phyloP scores from a whole-genome alignment of 2,888 invertebrate species.

The Leptinotarsa rubiginosa region DNA sequence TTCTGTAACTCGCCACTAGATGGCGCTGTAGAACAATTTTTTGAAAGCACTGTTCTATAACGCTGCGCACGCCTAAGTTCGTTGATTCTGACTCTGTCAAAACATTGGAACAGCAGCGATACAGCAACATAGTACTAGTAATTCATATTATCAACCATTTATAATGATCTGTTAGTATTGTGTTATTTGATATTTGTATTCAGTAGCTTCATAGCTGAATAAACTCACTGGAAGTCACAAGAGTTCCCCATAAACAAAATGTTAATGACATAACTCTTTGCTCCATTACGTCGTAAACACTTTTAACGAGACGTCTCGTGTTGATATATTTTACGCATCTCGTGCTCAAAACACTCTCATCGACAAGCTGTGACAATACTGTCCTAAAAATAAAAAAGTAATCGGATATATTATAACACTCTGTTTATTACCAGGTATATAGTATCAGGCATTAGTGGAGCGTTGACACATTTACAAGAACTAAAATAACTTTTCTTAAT shows the following conservation, averaged over 20 bases:
- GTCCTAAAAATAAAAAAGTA: conserved; percentile 17
- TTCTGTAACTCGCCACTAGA: too few species aligned
- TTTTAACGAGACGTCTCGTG: not conserved
- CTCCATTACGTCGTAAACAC: not conserved
- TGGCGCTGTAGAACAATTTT: too few species aligned
- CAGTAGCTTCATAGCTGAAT: too few species aligned
- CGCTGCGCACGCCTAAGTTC: too few species aligned
- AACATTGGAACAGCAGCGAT: too few species aligned
- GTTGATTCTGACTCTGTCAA: too few species aligned
- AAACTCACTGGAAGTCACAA: too few species aligned
- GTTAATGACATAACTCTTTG: not conserved
- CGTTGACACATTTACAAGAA: conserved; percentile 26
- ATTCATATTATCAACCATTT: too few species aligned
- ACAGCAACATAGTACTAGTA: too few species aligned
- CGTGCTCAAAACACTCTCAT: not conserved
- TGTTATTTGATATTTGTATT: too few species aligned
- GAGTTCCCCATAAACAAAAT: not conserved
- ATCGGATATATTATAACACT: conserved; percentile 5
- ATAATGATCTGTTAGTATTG: too few species aligned
- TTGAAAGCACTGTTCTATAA: too few species aligned
- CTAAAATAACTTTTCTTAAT: conserved; percentile 19
- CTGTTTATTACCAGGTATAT: conserved; percentile 8
- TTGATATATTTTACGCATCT: conserved; percentile 1
- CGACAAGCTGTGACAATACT: conserved; percentile 5
- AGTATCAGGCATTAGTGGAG: conserved; percentile 14